These are phyloP conservation scores for Tridacna crocea DNA, from an alignment of 2,888 invertebrate genomes.

Conservation along the genomic window DNA sequence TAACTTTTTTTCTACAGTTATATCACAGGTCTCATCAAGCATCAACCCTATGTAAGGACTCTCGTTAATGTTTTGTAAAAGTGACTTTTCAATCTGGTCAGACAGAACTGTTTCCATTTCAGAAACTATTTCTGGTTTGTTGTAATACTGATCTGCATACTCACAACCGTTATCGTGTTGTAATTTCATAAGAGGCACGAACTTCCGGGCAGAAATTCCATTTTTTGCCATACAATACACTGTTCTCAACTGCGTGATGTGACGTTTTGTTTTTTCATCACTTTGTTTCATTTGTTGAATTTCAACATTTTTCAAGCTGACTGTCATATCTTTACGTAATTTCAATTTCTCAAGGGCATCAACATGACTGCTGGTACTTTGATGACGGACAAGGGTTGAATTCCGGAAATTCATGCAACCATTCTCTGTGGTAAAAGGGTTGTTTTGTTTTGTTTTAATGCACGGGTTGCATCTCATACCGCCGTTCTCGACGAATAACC, in stretches of 20 bases:
- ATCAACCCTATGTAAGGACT: too few relatives aligned
- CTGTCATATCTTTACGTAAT: too few relatives aligned
- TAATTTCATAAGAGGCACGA: conserved; percentile 3
- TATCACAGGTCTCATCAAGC: too few relatives aligned
- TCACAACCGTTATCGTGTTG: conserved; percentile 17
- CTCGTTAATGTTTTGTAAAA: conserved; percentile 6
- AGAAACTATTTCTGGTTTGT: conserved; percentile 21
- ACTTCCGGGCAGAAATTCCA: conserved; percentile 2
- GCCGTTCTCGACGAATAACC: too few relatives aligned
- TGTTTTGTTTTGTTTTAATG: neutral
- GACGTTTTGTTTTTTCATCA: too few relatives aligned
- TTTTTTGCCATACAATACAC: too few relatives aligned
- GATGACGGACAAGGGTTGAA: conserved; percentile 13
- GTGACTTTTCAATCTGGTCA: too few relatives aligned
- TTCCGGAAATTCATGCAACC: neutral
- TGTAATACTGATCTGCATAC: conserved; percentile 13
- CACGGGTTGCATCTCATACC: conserved; percentile 10
- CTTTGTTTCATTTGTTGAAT: too few relatives aligned
- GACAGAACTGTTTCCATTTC: too few relatives aligned
- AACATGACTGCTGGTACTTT: neutral
- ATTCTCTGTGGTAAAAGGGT: neutral
- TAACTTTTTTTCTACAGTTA: too few relatives aligned
- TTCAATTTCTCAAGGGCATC: neutral
- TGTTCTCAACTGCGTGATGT: too few relatives aligned
- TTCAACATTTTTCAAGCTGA: too few relatives aligned